Evolutionary conservation across 2,113 vertebrate genomes (phyloP).

Genomic region (Columba livia): DNA sequence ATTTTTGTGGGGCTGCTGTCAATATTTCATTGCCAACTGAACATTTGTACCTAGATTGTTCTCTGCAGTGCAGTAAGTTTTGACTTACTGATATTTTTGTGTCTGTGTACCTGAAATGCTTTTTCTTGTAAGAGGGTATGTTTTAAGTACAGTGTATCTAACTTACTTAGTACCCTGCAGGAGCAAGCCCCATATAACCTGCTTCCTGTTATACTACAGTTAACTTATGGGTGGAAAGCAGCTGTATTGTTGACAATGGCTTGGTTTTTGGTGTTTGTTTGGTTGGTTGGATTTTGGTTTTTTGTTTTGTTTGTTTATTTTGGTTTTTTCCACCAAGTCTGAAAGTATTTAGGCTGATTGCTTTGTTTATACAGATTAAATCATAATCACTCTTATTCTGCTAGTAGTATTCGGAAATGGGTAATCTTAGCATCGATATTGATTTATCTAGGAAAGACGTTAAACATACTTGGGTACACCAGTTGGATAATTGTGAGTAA

Average conservation of each 20-base stretch:
- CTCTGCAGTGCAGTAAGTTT: background rate
- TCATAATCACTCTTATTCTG: background rate
- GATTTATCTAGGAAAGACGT: background rate
- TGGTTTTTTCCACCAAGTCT: background rate
- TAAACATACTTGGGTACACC: background rate
- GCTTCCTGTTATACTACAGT: background rate
- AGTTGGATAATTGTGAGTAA: background rate
- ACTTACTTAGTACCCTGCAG: background rate
- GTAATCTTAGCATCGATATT: background rate
- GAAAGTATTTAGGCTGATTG: background rate
- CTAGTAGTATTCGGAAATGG: background rate
- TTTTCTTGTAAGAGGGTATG: background rate
- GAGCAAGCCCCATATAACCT: background rate
- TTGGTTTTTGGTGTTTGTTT: background rate
- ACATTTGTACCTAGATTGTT: background rate
- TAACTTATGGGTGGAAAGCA: background rate
- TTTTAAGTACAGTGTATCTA: background rate
- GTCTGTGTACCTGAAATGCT: background rate
- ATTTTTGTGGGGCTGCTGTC: background rate
- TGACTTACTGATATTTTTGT: background rate
- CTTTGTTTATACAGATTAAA: background rate
- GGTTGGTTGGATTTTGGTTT: too few species aligned
- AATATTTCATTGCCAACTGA: background rate
- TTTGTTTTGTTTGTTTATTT: too few species aligned
- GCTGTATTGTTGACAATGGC: background rate